Evolutionary conservation across 2,888 invertebrate genomes (phyloP).

Genomic region (Hydraecia micacea): DNA sequence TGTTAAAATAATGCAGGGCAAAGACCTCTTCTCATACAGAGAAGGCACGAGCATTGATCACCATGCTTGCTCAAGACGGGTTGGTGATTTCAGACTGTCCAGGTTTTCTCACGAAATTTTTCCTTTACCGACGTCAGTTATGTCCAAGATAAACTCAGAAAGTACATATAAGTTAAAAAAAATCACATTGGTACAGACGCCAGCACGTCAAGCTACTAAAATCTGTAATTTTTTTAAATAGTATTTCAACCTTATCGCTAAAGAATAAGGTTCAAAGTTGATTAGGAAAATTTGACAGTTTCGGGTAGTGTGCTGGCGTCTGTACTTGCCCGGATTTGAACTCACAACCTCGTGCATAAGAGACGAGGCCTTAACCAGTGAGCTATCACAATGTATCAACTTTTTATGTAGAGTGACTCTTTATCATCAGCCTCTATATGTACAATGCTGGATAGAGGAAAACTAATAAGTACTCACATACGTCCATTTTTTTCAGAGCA

Average conservation of each 20-base stretch:
- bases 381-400: too few relatives aligned
- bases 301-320: too few relatives aligned
- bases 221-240: too few relatives aligned
- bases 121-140: neutral
- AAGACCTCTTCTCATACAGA: neutral
- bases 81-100: neutral
- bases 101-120: neutral
- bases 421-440: neutral
- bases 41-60: neutral
- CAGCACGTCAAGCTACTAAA: too few relatives aligned
- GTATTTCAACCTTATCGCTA: too few relatives aligned
- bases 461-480: conserved; percentile 9
- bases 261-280: too few relatives aligned
- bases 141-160: neutral
- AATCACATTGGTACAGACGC: too few relatives aligned
- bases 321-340: too few relatives aligned
- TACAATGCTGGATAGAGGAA: neutral
- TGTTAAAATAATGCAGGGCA: neutral
- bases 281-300: too few relatives aligned
- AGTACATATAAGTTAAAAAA: too few relatives aligned
- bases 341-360: too few relatives aligned
- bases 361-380: too few relatives aligned
- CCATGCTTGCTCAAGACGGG: neutral
- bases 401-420: neutral
- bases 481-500: neutral